Percentiles rank a stretch among this genome's conserved stretches.
Evolutionary conservation across 2,113 vertebrate genomes (phyloP).

Genomic region (Aspiorhynchus laticeps): DNA sequence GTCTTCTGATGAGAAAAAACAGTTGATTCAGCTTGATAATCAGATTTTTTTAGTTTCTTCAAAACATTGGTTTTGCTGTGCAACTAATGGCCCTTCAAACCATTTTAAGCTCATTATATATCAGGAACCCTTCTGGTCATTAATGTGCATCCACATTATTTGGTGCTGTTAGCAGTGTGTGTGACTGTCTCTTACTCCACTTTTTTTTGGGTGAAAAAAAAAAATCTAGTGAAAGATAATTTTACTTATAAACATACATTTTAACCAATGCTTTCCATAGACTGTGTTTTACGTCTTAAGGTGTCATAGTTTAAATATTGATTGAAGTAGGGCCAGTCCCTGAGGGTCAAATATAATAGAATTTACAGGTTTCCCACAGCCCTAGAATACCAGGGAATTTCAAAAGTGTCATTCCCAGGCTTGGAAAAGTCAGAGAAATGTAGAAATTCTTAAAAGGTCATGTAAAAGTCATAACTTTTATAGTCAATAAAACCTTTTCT

Average conservation of each 20-base stretch:
- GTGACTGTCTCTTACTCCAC: background rate
- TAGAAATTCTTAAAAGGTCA: constrained; percentile 2
- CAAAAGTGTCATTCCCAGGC: background rate
- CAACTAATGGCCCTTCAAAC: background rate
- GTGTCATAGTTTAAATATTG: background rate
- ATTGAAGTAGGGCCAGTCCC: background rate
- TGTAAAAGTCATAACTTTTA: background rate
- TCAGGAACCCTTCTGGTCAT: background rate
- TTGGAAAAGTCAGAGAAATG: background rate
- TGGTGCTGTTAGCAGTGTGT: background rate
- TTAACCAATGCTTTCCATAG: background rate
- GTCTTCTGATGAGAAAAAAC: background rate
- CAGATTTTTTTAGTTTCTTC: background rate
- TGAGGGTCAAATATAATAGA: background rate
- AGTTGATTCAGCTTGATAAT: background rate
- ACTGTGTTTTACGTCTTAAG: background rate
- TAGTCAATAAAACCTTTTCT: background rate
- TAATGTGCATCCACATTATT: constrained; percentile 4
- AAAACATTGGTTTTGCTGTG: background rate
- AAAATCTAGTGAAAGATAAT: background rate
- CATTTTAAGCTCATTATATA: background rate
- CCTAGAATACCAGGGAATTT: background rate
- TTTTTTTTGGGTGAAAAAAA: background rate
- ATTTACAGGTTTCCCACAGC: constrained; percentile 6
- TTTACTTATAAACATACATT: background rate